A percentile compares a stretch with the other conserved stretches of the same genome.
These are phyloP conservation scores for Eucriotettix oculatus DNA, from an alignment of 2,888 invertebrate species.

Conservation along the genomic window DNA sequence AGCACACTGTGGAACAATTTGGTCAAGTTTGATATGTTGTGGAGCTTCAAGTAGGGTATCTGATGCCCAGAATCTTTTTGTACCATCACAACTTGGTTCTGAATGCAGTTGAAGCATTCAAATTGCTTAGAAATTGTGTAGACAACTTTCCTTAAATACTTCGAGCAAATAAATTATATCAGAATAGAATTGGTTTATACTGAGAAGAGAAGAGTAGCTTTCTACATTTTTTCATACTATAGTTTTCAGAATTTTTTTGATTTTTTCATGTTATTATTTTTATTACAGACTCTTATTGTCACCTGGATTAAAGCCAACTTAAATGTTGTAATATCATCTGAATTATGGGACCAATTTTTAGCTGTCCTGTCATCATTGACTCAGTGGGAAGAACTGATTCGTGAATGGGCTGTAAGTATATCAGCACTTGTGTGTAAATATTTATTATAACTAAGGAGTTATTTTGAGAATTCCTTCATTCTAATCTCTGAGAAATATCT, in stretches of 20 bases:
- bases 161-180: neutral
- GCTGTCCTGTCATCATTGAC: slow-evolving; percentile 73
- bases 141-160: neutral
- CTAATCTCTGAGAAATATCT: too few species aligned
- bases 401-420: slow-evolving; percentile 83
- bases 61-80: too few species aligned
- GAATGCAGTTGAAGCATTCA: too few species aligned
- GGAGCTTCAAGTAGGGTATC: too few species aligned
- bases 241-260: neutral
- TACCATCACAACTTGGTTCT: too few species aligned
- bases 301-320: slow-evolving; percentile 97
- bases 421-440: neutral
- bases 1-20: too few species aligned
- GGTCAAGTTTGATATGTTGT: too few species aligned
- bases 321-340: slow-evolving; percentile 74
- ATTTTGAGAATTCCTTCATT: too few species aligned
- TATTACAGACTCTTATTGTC: slow-evolving; percentile 82
- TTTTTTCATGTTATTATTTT: neutral
- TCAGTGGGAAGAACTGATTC: slow-evolving; percentile 85
- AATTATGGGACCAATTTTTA: slow-evolving; percentile 88
- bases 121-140: too few species aligned
- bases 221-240: neutral
- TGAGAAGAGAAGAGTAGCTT: neutral
- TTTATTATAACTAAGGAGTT: neutral
- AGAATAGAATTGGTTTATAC: too few species aligned